Evolutionary conservation across 2,797 vertebrate species (phyloP), one percentile per base, ranked within the genome.

Genomic region (Stomatorhinus walkeri): DNA sequence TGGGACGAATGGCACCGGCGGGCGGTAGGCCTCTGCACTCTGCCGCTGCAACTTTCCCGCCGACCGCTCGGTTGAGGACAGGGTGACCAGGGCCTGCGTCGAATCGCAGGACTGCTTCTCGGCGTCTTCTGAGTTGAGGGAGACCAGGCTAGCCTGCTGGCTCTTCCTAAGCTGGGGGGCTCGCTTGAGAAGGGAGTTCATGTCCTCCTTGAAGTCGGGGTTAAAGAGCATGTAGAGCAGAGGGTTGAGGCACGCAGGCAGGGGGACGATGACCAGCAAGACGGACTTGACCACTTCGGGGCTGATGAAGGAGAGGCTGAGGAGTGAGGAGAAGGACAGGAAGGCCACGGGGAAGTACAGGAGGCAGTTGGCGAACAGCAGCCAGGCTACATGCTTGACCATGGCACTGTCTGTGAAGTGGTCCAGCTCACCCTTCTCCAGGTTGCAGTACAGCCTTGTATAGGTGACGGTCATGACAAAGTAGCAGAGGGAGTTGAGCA

Each of bases 71-170:
- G 92, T 89, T 14, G 94, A 94, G 12, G 95, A 91, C 32, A 95
- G 94, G 0, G 94, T 94, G 64, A 98, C 97, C 92, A 99, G 89
- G 9, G 96, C 97, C 93, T 98, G 97, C 0, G 97, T 98, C 0
- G 97, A 98, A 93, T 99, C 97, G 91, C 97, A 98, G 0, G 97
- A 99, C 91, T 97, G 96, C 89, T 99, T 98, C 92, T 98, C 97
- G 0, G 95, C 94, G 40, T 97, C 97, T 49, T 98, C 97, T 0
- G 96, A 96, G 90, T 96, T 95, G 86, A 96, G 89, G 51, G 94
- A 95, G 87, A 93, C 91, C 91, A 94, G 91, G 88, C 95, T 96
- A 49, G 93, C 22, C 36, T 95, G 95, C 90, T 94, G 96, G 14
- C 94, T 93, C 90, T 92, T 93, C 40, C 89, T 93, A 93, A 95